phyloP scores from a whole-genome alignment of 2,888 invertebrate genomes.

The Erebia ligea region DNA sequence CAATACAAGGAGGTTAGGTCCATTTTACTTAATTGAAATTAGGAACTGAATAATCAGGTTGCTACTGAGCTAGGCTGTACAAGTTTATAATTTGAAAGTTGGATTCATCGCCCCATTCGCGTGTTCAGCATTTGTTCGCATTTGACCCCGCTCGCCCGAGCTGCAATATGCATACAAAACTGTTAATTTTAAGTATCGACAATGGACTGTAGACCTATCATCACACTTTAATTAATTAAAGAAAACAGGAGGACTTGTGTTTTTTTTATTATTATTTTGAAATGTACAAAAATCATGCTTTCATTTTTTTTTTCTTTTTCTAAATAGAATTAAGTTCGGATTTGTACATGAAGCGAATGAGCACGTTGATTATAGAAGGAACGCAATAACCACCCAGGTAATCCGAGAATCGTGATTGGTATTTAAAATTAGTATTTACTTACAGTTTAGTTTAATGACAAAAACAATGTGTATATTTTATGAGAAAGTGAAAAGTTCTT shows the following conservation, averaged over 20 bases:
- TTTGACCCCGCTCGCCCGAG: slow-evolving; percentile 47
- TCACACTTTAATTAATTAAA: slow-evolving; percentile 71
- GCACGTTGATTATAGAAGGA: slow-evolving; percentile 51
- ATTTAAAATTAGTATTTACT: slow-evolving; percentile 84
- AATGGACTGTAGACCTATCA: slow-evolving; percentile 80
- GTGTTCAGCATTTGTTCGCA: slow-evolving; percentile 66
- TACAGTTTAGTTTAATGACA: slow-evolving; percentile 83
- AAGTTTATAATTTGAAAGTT: slow-evolving; percentile 1
- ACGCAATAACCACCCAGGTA: slow-evolving; percentile 58
- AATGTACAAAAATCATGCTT: slow-evolving; percentile 82
- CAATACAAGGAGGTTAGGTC: neutral
- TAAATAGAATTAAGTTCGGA: slow-evolving; percentile 78
- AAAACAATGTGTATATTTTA: slow-evolving; percentile 84
- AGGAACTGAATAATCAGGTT: slow-evolving; percentile 1
- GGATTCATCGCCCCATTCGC: slow-evolving; percentile 31
- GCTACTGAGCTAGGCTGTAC: neutral
- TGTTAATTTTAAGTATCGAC: slow-evolving; percentile 77
- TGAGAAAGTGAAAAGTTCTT: slow-evolving; percentile 83
- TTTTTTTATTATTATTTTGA: slow-evolving; percentile 69
- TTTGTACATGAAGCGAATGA: slow-evolving; percentile 71
- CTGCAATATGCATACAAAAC: slow-evolving; percentile 61
- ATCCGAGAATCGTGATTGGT: slow-evolving; percentile 74
- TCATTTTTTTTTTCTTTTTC: slow-evolving; percentile 71
- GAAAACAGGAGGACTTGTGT: slow-evolving; percentile 66
- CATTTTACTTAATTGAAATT: neutral